Conservation (phyloP, 2,888 invertebrate genomes). For the Julus scandinavius region DNA sequence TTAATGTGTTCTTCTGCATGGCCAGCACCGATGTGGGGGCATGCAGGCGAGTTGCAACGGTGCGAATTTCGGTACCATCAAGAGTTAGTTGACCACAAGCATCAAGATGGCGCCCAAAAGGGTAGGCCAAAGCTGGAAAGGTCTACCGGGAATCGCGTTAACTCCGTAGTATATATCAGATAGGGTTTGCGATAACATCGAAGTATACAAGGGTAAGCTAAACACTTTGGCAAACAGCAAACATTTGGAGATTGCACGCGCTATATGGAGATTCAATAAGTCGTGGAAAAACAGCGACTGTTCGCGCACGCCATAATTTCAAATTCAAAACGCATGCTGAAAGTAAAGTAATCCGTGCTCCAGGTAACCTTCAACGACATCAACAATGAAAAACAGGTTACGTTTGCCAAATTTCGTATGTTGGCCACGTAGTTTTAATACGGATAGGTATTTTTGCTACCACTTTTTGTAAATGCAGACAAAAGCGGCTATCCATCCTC, state of each 20-base stretch:
- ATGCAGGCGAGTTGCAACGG: neutral
- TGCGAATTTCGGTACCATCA: conserved; percentile 5
- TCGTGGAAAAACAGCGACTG: neutral
- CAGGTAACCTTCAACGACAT: conserved; percentile 30
- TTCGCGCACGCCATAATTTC: conserved; percentile 36
- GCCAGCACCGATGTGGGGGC: neutral
- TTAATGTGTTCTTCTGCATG: neutral
- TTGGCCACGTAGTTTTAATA: neutral
- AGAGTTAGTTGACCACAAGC: neutral
- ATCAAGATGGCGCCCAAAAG: neutral
- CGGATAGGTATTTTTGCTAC: conserved; percentile 42
- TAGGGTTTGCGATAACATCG: neutral
- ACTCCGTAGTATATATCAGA: neutral
- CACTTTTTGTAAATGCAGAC: conserved; percentile 42
- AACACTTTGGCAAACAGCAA: neutral
- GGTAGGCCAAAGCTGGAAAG: neutral
- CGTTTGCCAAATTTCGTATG: conserved; percentile 17
- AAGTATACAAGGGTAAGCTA: neutral
- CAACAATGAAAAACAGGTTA: conserved; percentile 42
- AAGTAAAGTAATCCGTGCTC: conserved; percentile 42
- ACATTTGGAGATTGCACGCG: neutral
- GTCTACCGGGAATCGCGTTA: neutral
- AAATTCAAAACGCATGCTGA: conserved; percentile 28
- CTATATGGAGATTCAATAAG: neutral
- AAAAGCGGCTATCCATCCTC: conserved; percentile 42